Evolutionary conservation across 2,797 vertebrate species (phyloP).

Genomic region (Epinephelus coioides): DNA sequence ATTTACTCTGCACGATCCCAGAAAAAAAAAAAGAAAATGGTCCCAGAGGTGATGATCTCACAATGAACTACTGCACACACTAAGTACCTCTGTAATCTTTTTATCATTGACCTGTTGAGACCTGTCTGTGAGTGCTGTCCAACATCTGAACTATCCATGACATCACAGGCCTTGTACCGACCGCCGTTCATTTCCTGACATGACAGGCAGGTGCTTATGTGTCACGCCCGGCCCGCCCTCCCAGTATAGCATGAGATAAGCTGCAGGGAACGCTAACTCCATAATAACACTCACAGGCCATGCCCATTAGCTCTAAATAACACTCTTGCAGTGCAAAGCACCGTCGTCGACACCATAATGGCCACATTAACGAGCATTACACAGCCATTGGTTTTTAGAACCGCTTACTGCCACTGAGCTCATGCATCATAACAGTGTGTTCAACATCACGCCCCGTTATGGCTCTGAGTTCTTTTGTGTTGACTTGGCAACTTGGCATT

Average conservation of each 20-base stretch:
- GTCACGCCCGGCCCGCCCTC: constrained; percentile 42
- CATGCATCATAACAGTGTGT: constrained; percentile 78
- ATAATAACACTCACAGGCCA: constrained; percentile 75
- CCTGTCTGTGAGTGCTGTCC: constrained; percentile 34
- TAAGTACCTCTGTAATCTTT: constrained; percentile 56
- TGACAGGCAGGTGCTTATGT: constrained; percentile 55
- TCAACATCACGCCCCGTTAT: constrained; percentile 50
- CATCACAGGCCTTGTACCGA: constrained; percentile 50
- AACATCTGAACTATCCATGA: constrained; percentile 60
- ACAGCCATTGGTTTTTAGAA: constrained; percentile 84
- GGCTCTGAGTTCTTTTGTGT: constrained; percentile 19
- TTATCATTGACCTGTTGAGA: constrained; percentile 56
- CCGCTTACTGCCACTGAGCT: constrained; percentile 73
- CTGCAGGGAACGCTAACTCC: constrained; percentile 63
- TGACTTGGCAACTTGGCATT: constrained; percentile 46
- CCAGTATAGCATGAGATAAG: constrained; percentile 58
- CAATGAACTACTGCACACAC: constrained; percentile 34
- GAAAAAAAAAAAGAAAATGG: constrained; percentile 1
- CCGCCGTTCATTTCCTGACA: constrained; percentile 39
- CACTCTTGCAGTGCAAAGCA: constrained; percentile 67
- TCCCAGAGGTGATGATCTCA: constrained; percentile 42
- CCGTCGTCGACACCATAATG: constrained; percentile 75
- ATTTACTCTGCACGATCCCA: neutral
- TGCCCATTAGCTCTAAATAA: constrained; percentile 80
- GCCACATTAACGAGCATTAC: constrained; percentile 84